phyloP scores from a whole-genome alignment of 2,888 invertebrate species.

The Ophion ellenae region DNA sequence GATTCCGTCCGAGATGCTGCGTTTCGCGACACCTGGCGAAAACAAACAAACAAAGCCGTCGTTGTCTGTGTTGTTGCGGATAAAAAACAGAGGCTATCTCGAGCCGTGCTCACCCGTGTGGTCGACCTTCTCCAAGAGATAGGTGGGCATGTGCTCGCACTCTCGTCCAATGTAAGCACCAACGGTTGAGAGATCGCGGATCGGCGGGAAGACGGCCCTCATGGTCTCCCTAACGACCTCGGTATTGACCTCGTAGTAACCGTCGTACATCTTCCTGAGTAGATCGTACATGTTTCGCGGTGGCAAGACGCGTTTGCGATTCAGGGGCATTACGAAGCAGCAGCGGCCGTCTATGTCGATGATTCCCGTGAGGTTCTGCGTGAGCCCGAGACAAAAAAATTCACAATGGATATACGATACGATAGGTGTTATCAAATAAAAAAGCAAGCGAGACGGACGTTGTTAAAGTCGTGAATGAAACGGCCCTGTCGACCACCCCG shows the following conservation, averaged over 20 bases:
- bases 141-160: constrained; percentile 89
- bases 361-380: constrained; percentile 89
- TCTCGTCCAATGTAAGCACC: constrained; percentile 90
- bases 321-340: constrained; percentile 96
- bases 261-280: constrained; percentile 91
- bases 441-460: constrained; percentile 83
- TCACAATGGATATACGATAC: no score
- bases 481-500: constrained; percentile 92
- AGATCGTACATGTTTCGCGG: constrained; percentile 93
- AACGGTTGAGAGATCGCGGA: constrained; percentile 87
- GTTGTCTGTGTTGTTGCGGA: background rate
- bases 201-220: constrained; percentile 89
- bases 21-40: constrained; percentile 77
- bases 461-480: constrained; percentile 96
- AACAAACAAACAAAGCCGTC: background rate
- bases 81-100: background rate
- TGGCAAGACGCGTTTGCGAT: constrained; percentile 90
- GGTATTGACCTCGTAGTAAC: constrained; percentile 93
- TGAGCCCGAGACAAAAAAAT: no score
- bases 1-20: constrained; percentile 84
- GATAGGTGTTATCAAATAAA: no score
- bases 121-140: constrained; percentile 89
- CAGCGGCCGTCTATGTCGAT: constrained; percentile 90
- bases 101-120: constrained; percentile 86
- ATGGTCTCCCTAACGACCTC: constrained; percentile 90